Evolutionary conservation across 2,888 invertebrate species (phyloP).

Genomic region (Sminthurinus aureus): DNA sequence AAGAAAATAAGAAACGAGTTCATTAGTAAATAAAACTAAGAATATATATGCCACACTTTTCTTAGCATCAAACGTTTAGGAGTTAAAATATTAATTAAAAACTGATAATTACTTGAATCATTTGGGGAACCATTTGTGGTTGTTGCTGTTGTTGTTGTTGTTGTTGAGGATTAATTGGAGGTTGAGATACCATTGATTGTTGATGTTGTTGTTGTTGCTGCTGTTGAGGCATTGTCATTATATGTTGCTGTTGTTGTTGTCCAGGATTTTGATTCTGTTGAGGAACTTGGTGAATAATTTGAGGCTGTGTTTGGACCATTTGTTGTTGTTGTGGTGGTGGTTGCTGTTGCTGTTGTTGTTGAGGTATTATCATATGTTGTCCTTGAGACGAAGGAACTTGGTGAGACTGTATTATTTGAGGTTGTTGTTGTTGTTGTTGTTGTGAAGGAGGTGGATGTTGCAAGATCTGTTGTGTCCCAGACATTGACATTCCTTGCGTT

Average conservation of each 20-base stretch:
- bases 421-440: neutral
- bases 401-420: constrained; percentile 4
- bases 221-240: constrained; percentile 6
- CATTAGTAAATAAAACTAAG: neutral
- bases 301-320: constrained; percentile 53
- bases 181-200: constrained; percentile 7
- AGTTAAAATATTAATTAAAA: neutral
- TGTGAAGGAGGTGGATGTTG: neutral
- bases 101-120: neutral
- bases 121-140: neutral
- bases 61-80: neutral
- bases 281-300: neutral
- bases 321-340: constrained; percentile 45
- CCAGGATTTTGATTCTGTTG: constrained; percentile 9
- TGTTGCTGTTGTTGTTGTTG: constrained; percentile 9
- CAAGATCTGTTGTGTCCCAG: constrained; percentile 47
- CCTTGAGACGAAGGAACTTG: neutral
- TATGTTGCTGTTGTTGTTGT: neutral
- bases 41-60: neutral
- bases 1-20: neutral
- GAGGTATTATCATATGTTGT: neutral
- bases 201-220: constrained; percentile 2
- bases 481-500: no score
- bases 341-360: constrained; percentile 44
- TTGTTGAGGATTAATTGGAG: constrained; percentile 24